These are phyloP conservation scores for Pinna nobilis DNA, from an alignment of 1,140 invertebrate genomes.

Conservation along the genomic window DNA sequence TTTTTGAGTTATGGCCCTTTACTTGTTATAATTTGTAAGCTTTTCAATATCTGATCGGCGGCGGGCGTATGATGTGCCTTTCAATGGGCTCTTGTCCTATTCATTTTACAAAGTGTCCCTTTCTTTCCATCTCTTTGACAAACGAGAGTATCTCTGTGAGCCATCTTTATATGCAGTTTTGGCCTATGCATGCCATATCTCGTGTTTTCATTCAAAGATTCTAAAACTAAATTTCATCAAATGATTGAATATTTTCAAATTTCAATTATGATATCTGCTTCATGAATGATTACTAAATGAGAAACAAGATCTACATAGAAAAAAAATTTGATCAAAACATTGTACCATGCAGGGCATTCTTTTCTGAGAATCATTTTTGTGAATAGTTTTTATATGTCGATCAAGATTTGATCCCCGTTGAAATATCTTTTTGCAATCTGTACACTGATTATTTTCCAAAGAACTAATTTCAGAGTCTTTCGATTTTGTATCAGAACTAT, in stretches of 20 bases:
- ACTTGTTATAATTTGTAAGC: no score
- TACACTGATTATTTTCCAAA: background rate
- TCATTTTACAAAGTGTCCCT: background rate
- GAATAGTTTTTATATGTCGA: background rate
- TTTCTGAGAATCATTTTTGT: background rate
- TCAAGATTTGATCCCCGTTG: background rate
- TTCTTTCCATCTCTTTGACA: background rate
- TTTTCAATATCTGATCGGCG: no score
- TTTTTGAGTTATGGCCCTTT: no score
- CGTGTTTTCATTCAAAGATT: background rate
- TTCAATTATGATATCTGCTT: background rate
- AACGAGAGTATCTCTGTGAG: background rate
- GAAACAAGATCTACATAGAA: background rate
- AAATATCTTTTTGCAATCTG: background rate
- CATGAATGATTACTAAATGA: background rate
- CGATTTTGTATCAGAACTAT: background rate
- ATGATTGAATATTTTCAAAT: background rate
- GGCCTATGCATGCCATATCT: background rate
- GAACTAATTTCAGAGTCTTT: background rate
- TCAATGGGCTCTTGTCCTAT: no score
- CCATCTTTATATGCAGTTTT: background rate
- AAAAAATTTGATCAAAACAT: background rate
- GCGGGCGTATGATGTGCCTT: no score
- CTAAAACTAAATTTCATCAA: background rate
- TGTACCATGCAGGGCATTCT: constrained; percentile 1